Evolutionary conservation across 2,113 vertebrate species (phyloP).

Genomic region (Burhinus oedicnemus): DNA sequence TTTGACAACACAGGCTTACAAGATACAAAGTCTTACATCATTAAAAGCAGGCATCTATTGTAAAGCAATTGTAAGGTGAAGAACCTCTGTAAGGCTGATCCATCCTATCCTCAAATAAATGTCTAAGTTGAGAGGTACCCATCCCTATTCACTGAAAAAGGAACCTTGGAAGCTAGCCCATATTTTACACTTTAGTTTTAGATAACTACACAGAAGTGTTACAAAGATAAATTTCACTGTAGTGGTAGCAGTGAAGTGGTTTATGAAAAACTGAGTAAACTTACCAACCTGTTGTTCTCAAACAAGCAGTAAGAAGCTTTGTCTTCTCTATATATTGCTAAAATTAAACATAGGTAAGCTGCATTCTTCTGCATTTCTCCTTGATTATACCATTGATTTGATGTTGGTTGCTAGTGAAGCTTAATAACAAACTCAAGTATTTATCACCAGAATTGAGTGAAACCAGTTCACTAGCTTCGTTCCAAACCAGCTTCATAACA

Average conservation of each 20-base stretch:
- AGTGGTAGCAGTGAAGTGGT: not conserved
- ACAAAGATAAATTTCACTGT: not conserved
- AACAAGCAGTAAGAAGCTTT: not conserved
- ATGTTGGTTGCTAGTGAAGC: not conserved
- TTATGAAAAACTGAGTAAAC: not conserved
- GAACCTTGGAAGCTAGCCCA: not conserved
- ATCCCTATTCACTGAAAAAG: not conserved
- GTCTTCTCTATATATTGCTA: not conserved
- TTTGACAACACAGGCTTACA: not conserved
- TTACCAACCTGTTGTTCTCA: not conserved
- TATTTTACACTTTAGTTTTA: not conserved
- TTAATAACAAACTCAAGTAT: slow-evolving; percentile 27
- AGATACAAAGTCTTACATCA: not conserved
- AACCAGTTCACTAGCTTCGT: slow-evolving; percentile 14
- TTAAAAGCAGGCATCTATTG: not conserved
- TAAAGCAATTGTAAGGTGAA: not conserved
- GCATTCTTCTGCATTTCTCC: not conserved
- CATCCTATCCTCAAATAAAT: not conserved
- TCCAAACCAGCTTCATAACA: not conserved
- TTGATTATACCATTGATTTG: slow-evolving; percentile 41
- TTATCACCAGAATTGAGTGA: slow-evolving; percentile 19
- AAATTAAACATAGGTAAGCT: not conserved
- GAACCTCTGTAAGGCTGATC: not conserved
- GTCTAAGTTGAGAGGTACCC: not conserved
- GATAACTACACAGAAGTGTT: not conserved